Percentiles rank a stretch among this genome's conserved stretches.
Conservation (phyloP, 2,888 invertebrate species). For the Acleris sparsana region DNA sequence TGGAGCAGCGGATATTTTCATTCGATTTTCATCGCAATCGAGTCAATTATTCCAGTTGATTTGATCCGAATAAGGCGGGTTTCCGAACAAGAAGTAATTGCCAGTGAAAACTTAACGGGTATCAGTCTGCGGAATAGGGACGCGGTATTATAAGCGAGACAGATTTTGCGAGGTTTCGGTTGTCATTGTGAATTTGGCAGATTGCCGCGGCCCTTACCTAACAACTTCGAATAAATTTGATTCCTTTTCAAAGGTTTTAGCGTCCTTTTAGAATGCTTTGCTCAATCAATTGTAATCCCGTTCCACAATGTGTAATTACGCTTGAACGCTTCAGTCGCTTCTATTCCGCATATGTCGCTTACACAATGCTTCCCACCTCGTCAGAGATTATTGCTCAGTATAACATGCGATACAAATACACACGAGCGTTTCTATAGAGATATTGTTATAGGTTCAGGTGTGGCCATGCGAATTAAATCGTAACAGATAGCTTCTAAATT, state of each 20-base stretch:
- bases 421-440: too few relatives aligned
- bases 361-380: background rate
- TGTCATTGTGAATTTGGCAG: background rate
- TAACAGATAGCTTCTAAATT: too few relatives aligned
- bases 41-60: slow-evolving; percentile 54
- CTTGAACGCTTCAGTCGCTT: background rate
- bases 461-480: too few relatives aligned
- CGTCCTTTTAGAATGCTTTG: background rate
- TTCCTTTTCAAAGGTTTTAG: too few relatives aligned
- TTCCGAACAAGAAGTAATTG: slow-evolving; percentile 29
- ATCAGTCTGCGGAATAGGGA: background rate
- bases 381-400: background rate
- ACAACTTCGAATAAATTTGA: too few relatives aligned
- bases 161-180: background rate
- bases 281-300: background rate
- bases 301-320: background rate
- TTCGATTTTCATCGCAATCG: slow-evolving; percentile 45
- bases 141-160: background rate
- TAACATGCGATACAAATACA: too few relatives aligned
- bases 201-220: background rate
- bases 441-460: too few relatives aligned
- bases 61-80: slow-evolving; percentile 37
- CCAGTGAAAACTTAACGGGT: slow-evolving; percentile 38
- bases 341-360: background rate
- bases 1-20: slow-evolving; percentile 42